Evolutionary conservation across 1,140 invertebrate species (phyloP).

Genomic region (Drosophila yakuba): DNA sequence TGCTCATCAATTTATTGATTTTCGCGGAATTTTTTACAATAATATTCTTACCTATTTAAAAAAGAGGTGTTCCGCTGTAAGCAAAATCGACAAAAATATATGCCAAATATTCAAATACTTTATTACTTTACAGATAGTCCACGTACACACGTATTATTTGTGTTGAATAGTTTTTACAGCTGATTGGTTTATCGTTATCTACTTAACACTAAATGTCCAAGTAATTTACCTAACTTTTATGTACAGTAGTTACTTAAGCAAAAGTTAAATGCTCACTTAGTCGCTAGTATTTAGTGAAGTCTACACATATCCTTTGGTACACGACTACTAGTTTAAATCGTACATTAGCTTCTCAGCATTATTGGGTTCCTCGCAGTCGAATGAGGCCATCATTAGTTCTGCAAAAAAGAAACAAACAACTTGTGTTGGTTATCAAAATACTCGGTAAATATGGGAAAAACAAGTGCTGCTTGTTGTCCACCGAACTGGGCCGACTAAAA

Average conservation of each 20-base stretch:
- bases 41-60: neutral
- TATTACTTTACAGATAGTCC: slow-evolving; percentile 27
- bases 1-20: neutral
- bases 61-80: too few species aligned
- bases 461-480: slow-evolving; percentile 16
- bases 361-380: slow-evolving; percentile 81
- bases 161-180: slow-evolving; percentile 14
- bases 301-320: neutral
- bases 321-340: slow-evolving; percentile 67
- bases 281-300: slow-evolving; percentile 10
- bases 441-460: neutral
- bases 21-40: neutral
- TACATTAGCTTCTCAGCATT: slow-evolving; percentile 84
- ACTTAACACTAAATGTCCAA: slow-evolving; percentile 18
- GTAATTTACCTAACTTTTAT: slow-evolving; percentile 28
- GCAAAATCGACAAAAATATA: neutral
- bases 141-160: slow-evolving; percentile 11
- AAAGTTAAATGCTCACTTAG: slow-evolving; percentile 47
- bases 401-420: slow-evolving; percentile 44
- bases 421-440: slow-evolving; percentile 13
- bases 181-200: slow-evolving; percentile 25
- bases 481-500: slow-evolving; percentile 23
- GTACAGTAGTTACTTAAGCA: slow-evolving; percentile 18
- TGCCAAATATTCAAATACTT: slow-evolving; percentile 34
- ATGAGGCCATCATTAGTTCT: slow-evolving; percentile 84